phyloP scores from a whole-genome alignment of 2,888 invertebrate species.

The Eulithis prunata region DNA sequence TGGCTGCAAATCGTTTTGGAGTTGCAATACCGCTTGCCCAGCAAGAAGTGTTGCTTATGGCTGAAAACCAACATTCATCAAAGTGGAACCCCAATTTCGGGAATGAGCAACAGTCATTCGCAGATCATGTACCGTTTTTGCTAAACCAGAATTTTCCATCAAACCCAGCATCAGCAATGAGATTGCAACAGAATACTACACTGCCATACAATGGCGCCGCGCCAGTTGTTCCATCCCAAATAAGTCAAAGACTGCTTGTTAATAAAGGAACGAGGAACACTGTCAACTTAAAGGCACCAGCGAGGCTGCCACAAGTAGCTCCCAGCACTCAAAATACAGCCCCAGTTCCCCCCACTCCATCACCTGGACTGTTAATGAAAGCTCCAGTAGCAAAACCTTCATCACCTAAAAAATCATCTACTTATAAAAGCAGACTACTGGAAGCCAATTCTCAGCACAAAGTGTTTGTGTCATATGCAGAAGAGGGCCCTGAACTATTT shows the following conservation, averaged over 20 bases:
- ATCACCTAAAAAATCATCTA: constrained; percentile 74
- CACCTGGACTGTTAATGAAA: constrained; percentile 25
- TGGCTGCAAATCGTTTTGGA: constrained; percentile 74
- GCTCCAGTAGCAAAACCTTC: constrained; percentile 49
- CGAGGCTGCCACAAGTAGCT: constrained; percentile 65
- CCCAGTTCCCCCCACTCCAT: constrained; percentile 6
- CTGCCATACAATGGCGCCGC: constrained; percentile 67
- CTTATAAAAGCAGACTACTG: constrained; percentile 80
- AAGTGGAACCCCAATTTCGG: constrained; percentile 63
- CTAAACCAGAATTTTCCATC: constrained; percentile 75
- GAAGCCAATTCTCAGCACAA: constrained; percentile 84
- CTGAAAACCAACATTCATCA: constrained; percentile 50
- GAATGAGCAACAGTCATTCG: constrained; percentile 58
- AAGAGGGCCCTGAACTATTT: constrained; percentile 91
- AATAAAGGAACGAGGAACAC: constrained; percentile 69
- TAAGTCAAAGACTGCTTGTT: constrained; percentile 66
- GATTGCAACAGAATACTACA: constrained; percentile 66
- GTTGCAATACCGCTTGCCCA: constrained; percentile 72
- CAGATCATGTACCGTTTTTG: constrained; percentile 74
- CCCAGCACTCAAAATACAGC: constrained; percentile 23
- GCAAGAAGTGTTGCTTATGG: constrained; percentile 71
- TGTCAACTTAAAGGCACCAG: constrained; percentile 66
- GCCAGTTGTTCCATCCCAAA: constrained; percentile 56
- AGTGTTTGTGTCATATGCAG: constrained; percentile 90
- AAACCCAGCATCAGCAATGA: constrained; percentile 76